Evolutionary conservation across 2,797 vertebrate genomes (phyloP).

Genomic region (Margarornis squamiger): DNA sequence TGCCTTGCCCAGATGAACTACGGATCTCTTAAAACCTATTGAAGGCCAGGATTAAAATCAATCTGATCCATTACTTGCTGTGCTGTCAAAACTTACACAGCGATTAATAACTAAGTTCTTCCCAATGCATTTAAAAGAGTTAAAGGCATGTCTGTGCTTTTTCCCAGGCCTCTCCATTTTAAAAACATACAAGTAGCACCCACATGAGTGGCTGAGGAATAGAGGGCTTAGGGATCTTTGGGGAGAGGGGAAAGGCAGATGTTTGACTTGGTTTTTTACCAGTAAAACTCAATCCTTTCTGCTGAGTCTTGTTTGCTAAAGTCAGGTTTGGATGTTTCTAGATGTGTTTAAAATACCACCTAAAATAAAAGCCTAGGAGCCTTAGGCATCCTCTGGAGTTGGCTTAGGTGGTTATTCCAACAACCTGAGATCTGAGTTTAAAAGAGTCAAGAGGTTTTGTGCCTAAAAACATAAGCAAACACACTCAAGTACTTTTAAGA

Average conservation of each 20-base stretch:
- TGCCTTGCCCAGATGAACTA: not conserved
- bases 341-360: not conserved
- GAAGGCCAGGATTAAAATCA: not conserved
- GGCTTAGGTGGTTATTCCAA: not conserved
- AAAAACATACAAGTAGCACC: not conserved
- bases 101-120: not conserved
- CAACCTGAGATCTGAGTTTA: not conserved
- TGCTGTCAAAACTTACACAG: not conserved
- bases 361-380: not conserved
- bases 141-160: not conserved
- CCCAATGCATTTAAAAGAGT: not conserved
- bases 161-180: not conserved
- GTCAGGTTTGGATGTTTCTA: not conserved
- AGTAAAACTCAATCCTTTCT: not conserved
- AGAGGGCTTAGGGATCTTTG: not conserved
- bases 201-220: not conserved
- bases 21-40: not conserved
- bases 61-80: not conserved
- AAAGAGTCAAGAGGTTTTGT: not conserved
- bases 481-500: not conserved
- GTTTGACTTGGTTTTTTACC: not conserved
- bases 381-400: not conserved
- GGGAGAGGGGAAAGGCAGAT: not conserved
- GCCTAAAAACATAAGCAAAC: not conserved
- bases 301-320: not conserved